Base-by-base conservation (phyloP, 2,797 vertebrate species). In the Austrolebias charrua region DNA sequence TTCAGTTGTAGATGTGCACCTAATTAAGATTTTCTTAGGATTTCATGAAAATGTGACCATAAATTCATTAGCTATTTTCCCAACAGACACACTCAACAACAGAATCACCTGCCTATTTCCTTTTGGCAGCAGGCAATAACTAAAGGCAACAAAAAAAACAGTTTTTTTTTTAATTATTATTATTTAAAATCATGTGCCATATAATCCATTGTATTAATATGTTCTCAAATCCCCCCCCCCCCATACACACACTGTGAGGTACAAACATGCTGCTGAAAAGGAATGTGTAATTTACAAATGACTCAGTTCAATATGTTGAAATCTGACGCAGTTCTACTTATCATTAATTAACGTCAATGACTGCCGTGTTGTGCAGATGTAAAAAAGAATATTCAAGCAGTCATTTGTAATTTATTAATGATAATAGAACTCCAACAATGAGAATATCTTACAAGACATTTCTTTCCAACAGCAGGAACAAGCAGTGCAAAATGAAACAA, bases 401-500 rank as follows among this genome's bases (percentile, higher is more conserved):
- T 15, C 11, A 28, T 51, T 14, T 33, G 13, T 57, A 46, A 72
- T 55, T 66, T 56, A 60, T 49, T 48, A 43, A 55, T 55, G 50
- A 18, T 53, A 53, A 47, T 55, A 38, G 53, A 31, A 60, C 50
- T 42, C 18, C 24, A 45, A 49, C n/a, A 53, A 43, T 58, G 24
- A 40, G 38, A 66, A 64, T 16, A 54, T 42, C 18, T 51, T 40
- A 60, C 43, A 18, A 60, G 45, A 54, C 28, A 60, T 31, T 54
- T 53, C 42, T 60, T 47, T 48, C n/a, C 48, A 43, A n/a, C 48
- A 66, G 29, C 48, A 45, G 55, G 50, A 33, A 31, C 11, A 24
- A 60, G 13, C 10, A 20, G 50, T 60, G 57, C 18, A 20, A 60
- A 60, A 54, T 68, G 48, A 60, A 55, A 67, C 65, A 67, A 67